These are phyloP conservation scores for Falco punctatus DNA, from an alignment of 2,113 vertebrate species.

Conservation along the genomic window DNA sequence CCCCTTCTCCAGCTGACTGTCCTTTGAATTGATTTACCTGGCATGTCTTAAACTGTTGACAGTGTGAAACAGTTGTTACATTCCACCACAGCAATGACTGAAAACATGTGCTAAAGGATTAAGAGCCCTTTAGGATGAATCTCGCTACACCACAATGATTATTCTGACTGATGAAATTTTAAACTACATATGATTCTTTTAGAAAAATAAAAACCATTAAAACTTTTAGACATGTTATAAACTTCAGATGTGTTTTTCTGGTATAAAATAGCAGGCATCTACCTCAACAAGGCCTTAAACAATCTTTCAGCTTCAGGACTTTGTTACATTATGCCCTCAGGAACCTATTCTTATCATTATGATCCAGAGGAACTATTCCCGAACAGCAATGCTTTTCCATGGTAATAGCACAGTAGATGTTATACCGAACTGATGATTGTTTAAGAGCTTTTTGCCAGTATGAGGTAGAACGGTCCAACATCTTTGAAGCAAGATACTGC, in stretches of 20 bases:
- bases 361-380: constrained; percentile 38
- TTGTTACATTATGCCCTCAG: constrained; percentile 20
- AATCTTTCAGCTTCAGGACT: not conserved
- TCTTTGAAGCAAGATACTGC: constrained; percentile 26
- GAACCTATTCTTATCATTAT: constrained; percentile 49
- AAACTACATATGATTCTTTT: not conserved
- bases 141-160: not conserved
- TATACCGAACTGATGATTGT: constrained; percentile 19
- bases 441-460: constrained; percentile 39
- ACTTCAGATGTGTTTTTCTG: not conserved
- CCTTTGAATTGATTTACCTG: not conserved
- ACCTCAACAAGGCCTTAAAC: constrained; percentile 44
- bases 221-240: not conserved
- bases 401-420: constrained; percentile 35
- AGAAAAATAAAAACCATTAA: not conserved
- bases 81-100: not conserved
- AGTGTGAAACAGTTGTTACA: not conserved
- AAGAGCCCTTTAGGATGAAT: not conserved
- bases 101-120: not conserved
- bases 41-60: not conserved
- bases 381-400: constrained; percentile 11
- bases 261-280: constrained; percentile 2
- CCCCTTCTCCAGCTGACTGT: not conserved
- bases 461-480: constrained; percentile 9
- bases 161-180: not conserved